These are phyloP conservation scores for Chymomyza fuscimana DNA, from an alignment of 2,888 invertebrate genomes.

Conservation along the genomic window DNA sequence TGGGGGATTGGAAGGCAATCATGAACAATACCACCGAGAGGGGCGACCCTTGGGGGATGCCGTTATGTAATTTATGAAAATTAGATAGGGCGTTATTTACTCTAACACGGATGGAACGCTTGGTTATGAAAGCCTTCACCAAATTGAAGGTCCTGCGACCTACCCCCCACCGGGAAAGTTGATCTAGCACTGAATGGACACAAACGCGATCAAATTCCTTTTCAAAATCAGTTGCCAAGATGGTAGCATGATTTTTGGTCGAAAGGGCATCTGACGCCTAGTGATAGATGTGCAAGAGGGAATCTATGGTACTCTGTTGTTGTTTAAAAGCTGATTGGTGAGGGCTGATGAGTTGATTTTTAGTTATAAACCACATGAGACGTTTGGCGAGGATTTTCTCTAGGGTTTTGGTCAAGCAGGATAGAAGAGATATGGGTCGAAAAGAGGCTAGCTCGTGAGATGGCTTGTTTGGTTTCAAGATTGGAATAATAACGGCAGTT, in stretches of 20 bases:
- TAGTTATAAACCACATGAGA: no score
- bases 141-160: conserved; percentile 33
- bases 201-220: conserved; percentile 34
- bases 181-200: conserved; percentile 20
- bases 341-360: no score
- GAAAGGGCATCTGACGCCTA: conserved; percentile 7
- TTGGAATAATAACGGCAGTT: conserved; percentile 23
- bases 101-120: conserved; percentile 26
- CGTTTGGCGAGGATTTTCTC: no score
- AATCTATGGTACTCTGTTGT: no score
- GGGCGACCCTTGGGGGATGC: no score
- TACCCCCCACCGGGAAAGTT: conserved; percentile 26
- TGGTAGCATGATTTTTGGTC: conserved; percentile 28
- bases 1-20: conserved; percentile 14
- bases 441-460: conserved; percentile 8
- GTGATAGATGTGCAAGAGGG: no score
- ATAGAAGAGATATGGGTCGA: conserved; percentile 10
- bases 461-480: conserved; percentile 29
- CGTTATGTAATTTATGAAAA: conserved; percentile 22
- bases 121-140: conserved; percentile 26
- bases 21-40: not conserved
- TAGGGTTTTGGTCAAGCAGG: no score
- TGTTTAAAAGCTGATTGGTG: no score
- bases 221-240: conserved; percentile 33
- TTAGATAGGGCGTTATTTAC: conserved; percentile 24